Percentiles rank a stretch among this genome's conserved stretches.
These are phyloP conservation scores for Muscina levida DNA, from an alignment of 2,888 invertebrate genomes.

Conservation along the genomic window DNA sequence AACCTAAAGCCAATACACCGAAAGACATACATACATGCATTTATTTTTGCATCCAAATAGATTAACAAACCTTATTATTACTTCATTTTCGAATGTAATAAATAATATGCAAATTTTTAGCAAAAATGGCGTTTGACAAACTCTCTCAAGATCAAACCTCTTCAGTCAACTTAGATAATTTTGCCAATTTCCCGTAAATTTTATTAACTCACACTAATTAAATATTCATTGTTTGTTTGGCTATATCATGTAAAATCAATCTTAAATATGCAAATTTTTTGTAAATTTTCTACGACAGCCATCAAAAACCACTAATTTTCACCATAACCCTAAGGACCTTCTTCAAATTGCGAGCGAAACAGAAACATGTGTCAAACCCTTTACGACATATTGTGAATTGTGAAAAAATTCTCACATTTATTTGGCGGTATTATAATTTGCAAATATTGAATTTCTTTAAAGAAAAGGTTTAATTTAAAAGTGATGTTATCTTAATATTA, in stretches of 20 bases:
- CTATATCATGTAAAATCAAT: constrained; percentile 60
- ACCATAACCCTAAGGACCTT: constrained; percentile 44
- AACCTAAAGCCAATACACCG: no score
- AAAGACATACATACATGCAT: no score
- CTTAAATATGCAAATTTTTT: constrained; percentile 62
- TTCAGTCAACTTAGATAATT: no score
- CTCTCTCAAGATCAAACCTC: no score
- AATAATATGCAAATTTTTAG: constrained; percentile 56
- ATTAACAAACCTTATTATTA: no score
- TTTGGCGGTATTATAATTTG: constrained; percentile 62
- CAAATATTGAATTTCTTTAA: constrained; percentile 60
- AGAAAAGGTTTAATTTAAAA: no score
- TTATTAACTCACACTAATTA: constrained; percentile 58
- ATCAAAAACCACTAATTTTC: constrained; percentile 54
- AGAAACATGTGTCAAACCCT: no score
- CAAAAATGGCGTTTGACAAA: not conserved
- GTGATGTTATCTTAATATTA: no score
- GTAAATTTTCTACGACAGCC: not conserved
- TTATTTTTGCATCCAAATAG: no score
- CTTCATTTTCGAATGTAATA: not conserved
- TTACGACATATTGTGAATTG: no score
- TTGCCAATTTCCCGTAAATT: constrained; percentile 49
- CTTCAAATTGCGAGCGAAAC: no score
- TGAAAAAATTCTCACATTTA: constrained; percentile 63
- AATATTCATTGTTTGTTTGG: constrained; percentile 63